These are phyloP conservation scores for Pangasianodon gigas DNA, from an alignment of 2,113 vertebrate genomes.

Conservation along the genomic window DNA sequence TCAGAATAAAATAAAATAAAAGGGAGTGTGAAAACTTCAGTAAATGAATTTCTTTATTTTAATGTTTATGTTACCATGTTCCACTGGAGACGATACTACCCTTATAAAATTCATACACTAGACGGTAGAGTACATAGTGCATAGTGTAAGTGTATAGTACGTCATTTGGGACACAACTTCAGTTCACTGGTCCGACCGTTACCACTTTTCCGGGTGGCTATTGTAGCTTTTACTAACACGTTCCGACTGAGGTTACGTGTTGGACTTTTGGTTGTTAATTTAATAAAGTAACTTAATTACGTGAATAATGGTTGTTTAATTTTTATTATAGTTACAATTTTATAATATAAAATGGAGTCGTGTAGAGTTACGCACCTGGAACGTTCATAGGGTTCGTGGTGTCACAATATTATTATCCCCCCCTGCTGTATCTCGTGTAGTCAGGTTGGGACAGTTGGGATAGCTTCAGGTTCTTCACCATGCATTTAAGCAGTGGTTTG, in stretches of 20 bases:
- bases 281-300: not conserved
- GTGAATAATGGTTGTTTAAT: not conserved
- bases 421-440: not conserved
- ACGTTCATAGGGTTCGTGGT: conserved; percentile 41
- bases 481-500: conserved; percentile 76
- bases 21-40: no score
- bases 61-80: no score
- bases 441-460: not conserved
- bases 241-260: not conserved
- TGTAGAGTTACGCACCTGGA: conserved; percentile 1
- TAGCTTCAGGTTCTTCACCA: conserved; percentile 46
- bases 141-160: no score
- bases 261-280: not conserved
- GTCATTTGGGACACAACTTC: no score
- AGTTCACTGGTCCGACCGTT: conserved; percentile 48
- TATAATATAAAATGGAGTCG: not conserved
- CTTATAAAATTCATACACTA: no score
- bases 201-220: conserved; percentile 37
- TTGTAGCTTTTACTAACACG: accelerated
- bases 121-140: no score
- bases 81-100: no score
- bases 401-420: conserved; percentile 68
- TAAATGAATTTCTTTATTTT: no score
- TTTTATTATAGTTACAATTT: not conserved
- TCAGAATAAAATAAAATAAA: no score